Evolutionary conservation across 2,113 vertebrate genomes (phyloP).

Genomic region (Misgurnus mizolepis): DNA sequence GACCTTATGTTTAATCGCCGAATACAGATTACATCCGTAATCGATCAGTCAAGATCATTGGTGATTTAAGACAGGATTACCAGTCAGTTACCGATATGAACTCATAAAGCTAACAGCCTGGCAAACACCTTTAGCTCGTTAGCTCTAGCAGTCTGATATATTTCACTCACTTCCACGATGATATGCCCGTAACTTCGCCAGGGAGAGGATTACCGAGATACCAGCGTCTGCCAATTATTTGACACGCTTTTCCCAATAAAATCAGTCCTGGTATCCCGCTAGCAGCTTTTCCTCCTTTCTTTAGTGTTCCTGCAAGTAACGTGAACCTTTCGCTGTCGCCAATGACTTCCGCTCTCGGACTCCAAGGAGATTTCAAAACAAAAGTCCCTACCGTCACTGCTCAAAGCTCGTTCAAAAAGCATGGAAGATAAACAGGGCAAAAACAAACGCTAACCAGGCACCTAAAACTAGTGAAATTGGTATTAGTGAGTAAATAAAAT

Average conservation of each 20-base stretch:
- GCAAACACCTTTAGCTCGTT: constrained; percentile 37
- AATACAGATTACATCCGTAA: neutral
- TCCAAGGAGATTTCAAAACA: constrained; percentile 45
- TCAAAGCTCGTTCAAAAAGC: neutral
- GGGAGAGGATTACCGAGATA: constrained; percentile 12
- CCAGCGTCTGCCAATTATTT: constrained; percentile 9
- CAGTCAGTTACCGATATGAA: neutral
- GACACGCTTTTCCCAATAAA: constrained; percentile 28
- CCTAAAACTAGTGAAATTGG: too few relatives aligned
- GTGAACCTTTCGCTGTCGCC: constrained; percentile 50
- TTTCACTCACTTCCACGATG: constrained; percentile 42
- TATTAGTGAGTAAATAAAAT: too few relatives aligned
- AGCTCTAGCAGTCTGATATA: constrained; percentile 27
- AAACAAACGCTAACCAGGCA: too few relatives aligned
- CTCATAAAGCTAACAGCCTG: constrained; percentile 26
- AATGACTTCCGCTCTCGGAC: constrained; percentile 44
- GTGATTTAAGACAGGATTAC: neutral
- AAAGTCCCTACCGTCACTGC: constrained; percentile 24
- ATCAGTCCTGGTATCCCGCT: neutral
- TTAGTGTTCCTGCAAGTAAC: constrained; percentile 53
- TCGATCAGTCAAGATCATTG: constrained; percentile 8
- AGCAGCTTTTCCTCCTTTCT: constrained; percentile 50
- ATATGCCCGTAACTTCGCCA: neutral
- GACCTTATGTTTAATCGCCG: constrained; percentile 7
- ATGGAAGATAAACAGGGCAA: neutral